Conservation (phyloP, 2,888 invertebrate species). For the Gryllus longicercus region DNA sequence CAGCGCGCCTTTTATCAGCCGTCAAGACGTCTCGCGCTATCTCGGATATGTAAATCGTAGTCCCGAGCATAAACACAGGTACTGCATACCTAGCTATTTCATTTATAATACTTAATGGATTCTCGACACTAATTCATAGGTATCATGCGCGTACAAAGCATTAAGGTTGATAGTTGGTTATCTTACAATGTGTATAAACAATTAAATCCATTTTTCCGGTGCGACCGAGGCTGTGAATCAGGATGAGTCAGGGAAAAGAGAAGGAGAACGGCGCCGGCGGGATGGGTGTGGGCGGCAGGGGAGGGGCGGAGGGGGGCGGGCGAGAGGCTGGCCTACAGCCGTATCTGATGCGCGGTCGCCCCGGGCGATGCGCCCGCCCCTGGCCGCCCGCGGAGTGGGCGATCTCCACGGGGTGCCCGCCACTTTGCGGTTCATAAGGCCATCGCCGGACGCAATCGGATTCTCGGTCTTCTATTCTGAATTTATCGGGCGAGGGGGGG, state of each 20-base stretch:
- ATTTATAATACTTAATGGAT: slow-evolving; percentile 17
- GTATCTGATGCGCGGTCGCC: slow-evolving; percentile 5
- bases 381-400: neutral
- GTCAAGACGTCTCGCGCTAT: neutral
- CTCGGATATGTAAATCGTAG: neutral
- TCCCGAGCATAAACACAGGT: neutral
- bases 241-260: neutral
- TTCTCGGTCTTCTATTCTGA: too few relatives aligned
- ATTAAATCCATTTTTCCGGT: neutral
- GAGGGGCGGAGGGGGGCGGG: neutral
- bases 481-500: too few relatives aligned
- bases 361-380: neutral
- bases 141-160: slow-evolving; percentile 17
- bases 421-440: neutral
- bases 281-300: neutral
- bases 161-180: slow-evolving; percentile 11
- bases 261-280: neutral
- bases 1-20: slow-evolving; percentile 6
- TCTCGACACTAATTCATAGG: slow-evolving; percentile 1
- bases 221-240: neutral
- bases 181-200: neutral
- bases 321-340: neutral
- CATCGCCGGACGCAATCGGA: neutral
- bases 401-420: neutral
- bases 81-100: slow-evolving; percentile 8